Base-by-base conservation (phyloP, 2,113 vertebrate genomes). In the Aegithalos caudatus region DNA sequence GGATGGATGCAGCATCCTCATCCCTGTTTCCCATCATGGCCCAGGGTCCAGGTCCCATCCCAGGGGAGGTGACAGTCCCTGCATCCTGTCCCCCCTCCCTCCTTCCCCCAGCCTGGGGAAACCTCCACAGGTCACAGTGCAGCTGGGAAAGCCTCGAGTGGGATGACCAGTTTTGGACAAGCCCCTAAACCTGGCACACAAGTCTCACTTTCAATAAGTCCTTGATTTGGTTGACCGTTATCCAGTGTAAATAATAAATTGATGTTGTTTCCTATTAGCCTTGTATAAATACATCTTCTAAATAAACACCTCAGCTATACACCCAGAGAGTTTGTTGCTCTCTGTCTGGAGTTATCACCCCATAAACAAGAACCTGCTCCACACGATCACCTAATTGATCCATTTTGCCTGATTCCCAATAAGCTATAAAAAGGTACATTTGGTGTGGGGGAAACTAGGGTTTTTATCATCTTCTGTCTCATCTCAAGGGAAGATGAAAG, bases 311-410 rank as follows among this genome's bases (percentile, higher is more conserved):
- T 11, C 45, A 85, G 58, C 50, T 62, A 23, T 18, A 51, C 12
- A 91, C 38, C 44, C 66, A 38, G 54, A 80, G 67, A 77, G 60
- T 86, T 93, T 78, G 93, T 54, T 78, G 88, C 64, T 85, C 4
- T 71, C 82, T 74, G 53, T 54, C 71, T 78, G 23, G 66, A 94
- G 67, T 92, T 92, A 95, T 90, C 83, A 91, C 80, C 53, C 76
- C 83, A 92, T 97, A 95, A 95, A 95, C 35, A 88, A 88, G 89
- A 93, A 93, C 81, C 74, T 72, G 78, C 88, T 95, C 74, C 66
- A 73, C 53, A 44, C 8, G 1, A 90, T 77, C 94, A 77, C 57
- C 88, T 95, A 93, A 97, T 97, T 95, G 91, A 96, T 94, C 66
- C 90, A 90, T 90, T 96, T 86, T 62, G 42, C 40, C 83, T 40